Conservation (phyloP, 2,113 vertebrate genomes). For the Cryptomyrus ogoouensis region DNA sequence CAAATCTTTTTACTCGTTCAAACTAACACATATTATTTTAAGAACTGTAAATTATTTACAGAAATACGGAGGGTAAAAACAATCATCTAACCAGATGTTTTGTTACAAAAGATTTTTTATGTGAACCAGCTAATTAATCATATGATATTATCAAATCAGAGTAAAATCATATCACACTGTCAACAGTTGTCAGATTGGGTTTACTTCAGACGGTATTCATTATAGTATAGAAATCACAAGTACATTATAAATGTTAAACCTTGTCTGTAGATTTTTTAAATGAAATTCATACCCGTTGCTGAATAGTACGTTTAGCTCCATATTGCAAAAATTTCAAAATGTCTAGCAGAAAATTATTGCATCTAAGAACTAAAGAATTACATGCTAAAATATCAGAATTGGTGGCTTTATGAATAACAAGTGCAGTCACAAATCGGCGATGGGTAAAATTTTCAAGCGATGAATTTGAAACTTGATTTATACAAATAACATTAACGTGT, state of each 20-base stretch:
- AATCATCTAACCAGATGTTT: neutral
- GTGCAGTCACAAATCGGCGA: neutral
- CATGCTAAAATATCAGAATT: neutral
- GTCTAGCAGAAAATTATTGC: neutral
- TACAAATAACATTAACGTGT: neutral
- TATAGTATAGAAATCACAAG: neutral
- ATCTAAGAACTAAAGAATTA: neutral
- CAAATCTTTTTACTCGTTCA: neutral
- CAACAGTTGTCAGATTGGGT: neutral
- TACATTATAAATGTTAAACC: neutral
- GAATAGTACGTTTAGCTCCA: neutral
- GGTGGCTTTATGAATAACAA: neutral
- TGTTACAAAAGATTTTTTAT: neutral
- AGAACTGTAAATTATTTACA: neutral
- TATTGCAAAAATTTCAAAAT: neutral
- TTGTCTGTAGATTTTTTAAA: neutral
- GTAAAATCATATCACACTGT: neutral
- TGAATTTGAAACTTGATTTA: neutral
- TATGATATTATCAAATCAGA: neutral
- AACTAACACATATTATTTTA: neutral
- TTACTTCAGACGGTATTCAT: neutral
- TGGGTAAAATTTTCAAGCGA: neutral
- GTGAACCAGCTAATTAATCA: neutral
- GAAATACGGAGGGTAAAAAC: neutral
- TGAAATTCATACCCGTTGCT: neutral